Base-by-base conservation (phyloP, 1,140 invertebrate species). In the Diachasma alloeum region DNA sequence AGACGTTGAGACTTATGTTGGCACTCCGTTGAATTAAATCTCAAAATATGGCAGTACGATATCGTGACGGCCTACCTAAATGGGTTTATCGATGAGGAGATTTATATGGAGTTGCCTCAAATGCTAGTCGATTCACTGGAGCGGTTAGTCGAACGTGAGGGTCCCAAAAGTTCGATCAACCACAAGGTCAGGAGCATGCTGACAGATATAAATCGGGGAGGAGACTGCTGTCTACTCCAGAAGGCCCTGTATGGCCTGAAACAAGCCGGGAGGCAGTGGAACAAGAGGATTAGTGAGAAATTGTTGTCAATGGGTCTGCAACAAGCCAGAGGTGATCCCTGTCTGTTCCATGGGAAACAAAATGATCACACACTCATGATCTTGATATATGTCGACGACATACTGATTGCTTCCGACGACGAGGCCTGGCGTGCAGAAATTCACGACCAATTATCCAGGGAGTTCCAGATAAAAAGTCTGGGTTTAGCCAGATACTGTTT, bases 401-500 rank as follows among this genome's bases (percentile, higher is more conserved):
- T 84, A 11, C 44, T 85, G 13, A 63, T 83, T 5, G 53, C 76
- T 8, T 77, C 72, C 0, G n/a, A 67, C 6, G 46, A 74, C 37
- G 6, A 15, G 4, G 31, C 10, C 0, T 70, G 53, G 72, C 46
- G 79, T 11, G 59, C 72, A 6, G 44, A 48, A 48, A 13, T 76
- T 31, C 74, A 77, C 66, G 24, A 72, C 13, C 19, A 68, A 9
- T 24, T 82, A 17, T 48, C 6, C 0, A 39, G 70, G 22, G 63
- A 74, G 1, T 83, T 84, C 42, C 71, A 83, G 11, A 74, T 83
- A 19, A 82, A 80, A 67, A 77, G 82, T 70, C 17, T 83, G 22
- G 81, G 78, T 2, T 5, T 56, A 9, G 36, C 76, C 0, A 66
- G 53, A 53, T 70, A 9, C 67, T 81, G 46, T 59, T 46, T 77